Evolutionary conservation across 2,113 vertebrate species (phyloP), one percentile per base, ranked within the genome.

Genomic region (Poicephalus meyeri): DNA sequence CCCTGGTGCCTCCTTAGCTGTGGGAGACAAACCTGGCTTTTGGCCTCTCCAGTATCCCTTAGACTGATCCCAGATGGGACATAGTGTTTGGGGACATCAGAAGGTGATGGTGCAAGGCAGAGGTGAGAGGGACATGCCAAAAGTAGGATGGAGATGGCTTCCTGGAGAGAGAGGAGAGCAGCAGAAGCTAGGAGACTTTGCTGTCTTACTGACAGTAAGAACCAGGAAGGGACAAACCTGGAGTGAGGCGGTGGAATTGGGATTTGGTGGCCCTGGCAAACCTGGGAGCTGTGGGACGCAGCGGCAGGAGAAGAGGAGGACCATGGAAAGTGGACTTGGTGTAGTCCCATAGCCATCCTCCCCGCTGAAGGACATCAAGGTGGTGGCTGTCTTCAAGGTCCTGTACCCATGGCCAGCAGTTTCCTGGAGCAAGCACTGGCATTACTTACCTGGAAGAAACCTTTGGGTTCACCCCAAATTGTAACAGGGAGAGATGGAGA

Each of bases 51-150:
- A 24, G 26, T 16, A 9, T 79, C 50, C 55, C 26, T 81, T 41
- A 31, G 84, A 37, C 7, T 16, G n/a, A 8, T 10, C 28, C 52
- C 37, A 31, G 53, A 33, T 0, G 2, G 47, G 47, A 41, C 0
- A 0, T 16, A 42, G 25, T 26, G 15, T 46, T 37, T 68, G 3
- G 42, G 70, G n/a, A 31, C 25, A 52, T 28, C 24, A 42, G 44
- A 42, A 86, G 13, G 49, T 18, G 69, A 44, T 8, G 50, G 64
- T 42, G 29, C 50, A 50, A 82, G 5, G 3, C 12, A 21, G 50
- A 44, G 41, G 31, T 50, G 60, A 79, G 25, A 47, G 31, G 20
- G 29, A 60, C 1, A 2, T 5, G 28, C 28, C 61, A 56, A 17
- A 56, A 19, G 6, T 7, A 19, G 46, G 65, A 52, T 17, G n/a